Evolutionary conservation across 1,140 invertebrate genomes (phyloP), one percentile per base, ranked within the genome.

Genomic region (Portunus trituberculatus): DNA sequence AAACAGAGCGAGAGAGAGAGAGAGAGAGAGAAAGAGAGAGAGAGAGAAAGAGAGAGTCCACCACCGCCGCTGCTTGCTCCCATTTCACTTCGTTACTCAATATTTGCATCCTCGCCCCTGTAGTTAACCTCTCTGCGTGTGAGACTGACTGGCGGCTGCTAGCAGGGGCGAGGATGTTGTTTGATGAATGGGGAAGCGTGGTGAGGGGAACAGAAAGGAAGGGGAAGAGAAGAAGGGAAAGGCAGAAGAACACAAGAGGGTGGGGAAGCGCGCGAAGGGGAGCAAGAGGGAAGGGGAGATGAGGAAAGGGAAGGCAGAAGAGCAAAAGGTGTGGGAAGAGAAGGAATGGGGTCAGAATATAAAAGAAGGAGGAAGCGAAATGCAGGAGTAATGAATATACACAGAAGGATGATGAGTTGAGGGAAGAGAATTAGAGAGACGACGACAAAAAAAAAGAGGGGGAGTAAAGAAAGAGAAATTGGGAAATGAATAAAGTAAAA

Each of bases 41-140:
- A 86, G 83, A 86, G 83, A 86, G 83, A 86, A 20, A 86, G 83
- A 86, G n/a, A 86, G 83, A 86, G 83, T 7, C 8, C 8, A 86
- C 8, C 10, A 29, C 8, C 8, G 16, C 25, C 28, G 83, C 83
- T 12, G 32, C 83, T 29, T 86, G 83, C 32, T 86, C 83, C 83
- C 83, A 86, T 39, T 59, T 59, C 52, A 59, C 52, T 59, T 59
- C 52, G 52, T 59, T 59, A 59, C 52, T 4, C 52, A 59, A 59
- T 59, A 59, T 59, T 59, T 59, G 52, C 52, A 59, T 59, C 52
- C 52, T 59, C 52, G 52, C 52, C 52, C 52, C 52, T 59, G 52
- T 20, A 59, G 52, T 59, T 59, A 59, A 59, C 52, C 16, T 59
- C 12, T 59, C 52, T 59, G 52, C 52, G 52, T 59, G 52, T 59